phyloP scores from a whole-genome alignment of 30 jellyfish, hydroid and myxozoan species.

The Aurelia sp. region DNA sequence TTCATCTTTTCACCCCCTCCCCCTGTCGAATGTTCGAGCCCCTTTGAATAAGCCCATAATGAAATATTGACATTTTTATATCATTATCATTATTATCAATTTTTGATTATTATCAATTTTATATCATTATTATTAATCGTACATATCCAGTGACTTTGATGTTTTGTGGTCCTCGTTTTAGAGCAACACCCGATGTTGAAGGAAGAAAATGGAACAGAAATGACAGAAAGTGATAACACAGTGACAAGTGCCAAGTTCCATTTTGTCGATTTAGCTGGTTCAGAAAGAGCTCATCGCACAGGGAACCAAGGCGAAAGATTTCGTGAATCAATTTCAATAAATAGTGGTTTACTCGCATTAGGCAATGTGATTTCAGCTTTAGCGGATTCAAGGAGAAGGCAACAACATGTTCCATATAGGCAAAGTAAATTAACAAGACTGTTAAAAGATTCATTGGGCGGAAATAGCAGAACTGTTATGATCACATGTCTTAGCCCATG shows the following conservation, averaged over 20 bases:
- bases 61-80: too few species aligned
- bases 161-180: not conserved
- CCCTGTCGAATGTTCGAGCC: too few species aligned
- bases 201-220: not conserved
- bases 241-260: slow-evolving; percentile 76
- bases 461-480: slow-evolving; percentile 94
- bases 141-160: too few species aligned
- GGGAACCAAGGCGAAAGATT: slow-evolving; percentile 97
- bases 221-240: slow-evolving; percentile 20
- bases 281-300: slow-evolving; percentile 97
- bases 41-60: too few species aligned
- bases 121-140: too few species aligned
- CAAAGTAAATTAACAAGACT: slow-evolving; percentile 96
- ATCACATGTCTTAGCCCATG: slow-evolving; percentile 90
- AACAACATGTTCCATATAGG: slow-evolving; percentile 93
- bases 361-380: slow-evolving; percentile 97
- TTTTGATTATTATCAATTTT: too few species aligned
- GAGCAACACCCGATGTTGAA: slow-evolving; percentile 30
- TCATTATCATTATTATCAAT: too few species aligned
- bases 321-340: slow-evolving; percentile 92
- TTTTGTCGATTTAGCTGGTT: slow-evolving; percentile 98
- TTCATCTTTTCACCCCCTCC: too few species aligned
- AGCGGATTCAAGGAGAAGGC: slow-evolving; percentile 83
- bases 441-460: slow-evolving; percentile 97
- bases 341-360: slow-evolving; percentile 92